Conservation (phyloP, 1,140 invertebrate species). For the Ceratosolen solmsi region DNA sequence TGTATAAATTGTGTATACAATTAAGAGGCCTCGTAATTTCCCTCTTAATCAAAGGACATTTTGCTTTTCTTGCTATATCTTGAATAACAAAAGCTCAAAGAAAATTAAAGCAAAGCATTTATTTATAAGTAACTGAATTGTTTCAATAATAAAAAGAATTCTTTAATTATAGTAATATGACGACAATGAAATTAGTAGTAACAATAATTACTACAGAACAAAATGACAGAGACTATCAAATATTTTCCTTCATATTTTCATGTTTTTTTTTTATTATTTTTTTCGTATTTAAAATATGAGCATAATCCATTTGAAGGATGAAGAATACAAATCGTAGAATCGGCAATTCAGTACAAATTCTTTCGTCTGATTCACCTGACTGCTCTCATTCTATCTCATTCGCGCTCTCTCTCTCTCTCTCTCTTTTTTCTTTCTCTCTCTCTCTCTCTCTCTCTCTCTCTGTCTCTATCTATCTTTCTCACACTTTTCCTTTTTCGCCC, state of each 20-base stretch:
- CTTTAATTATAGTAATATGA: conserved; percentile 4
- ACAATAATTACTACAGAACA: conserved; percentile 58
- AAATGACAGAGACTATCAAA: conserved; percentile 59
- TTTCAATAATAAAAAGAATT: conserved; percentile 24
- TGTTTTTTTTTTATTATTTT: conserved; percentile 40
- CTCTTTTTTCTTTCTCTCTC: conserved; percentile 1
- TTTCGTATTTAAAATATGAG: conserved; percentile 56
- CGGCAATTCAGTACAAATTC: conserved; percentile 59
- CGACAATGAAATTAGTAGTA: conserved; percentile 57
- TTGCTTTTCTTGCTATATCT: conserved; percentile 54
- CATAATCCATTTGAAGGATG: conserved; percentile 58
- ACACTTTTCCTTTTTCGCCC: too few relatives aligned
- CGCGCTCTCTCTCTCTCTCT: conserved; percentile 22
- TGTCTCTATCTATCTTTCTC: too few relatives aligned
- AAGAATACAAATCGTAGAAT: conserved; percentile 59
- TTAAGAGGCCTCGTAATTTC: background rate
- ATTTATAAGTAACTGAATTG: conserved; percentile 55
- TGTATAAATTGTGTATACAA: conserved; percentile 38
- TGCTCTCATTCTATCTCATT: conserved; percentile 17
- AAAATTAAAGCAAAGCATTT: conserved; percentile 54
- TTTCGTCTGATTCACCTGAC: conserved; percentile 54
- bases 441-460: too few relatives aligned
- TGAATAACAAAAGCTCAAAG: conserved; percentile 54
- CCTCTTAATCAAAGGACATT: conserved; percentile 1
- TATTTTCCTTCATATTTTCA: conserved; percentile 32